Evolutionary conservation across 2,113 vertebrate genomes (phyloP).

Genomic region (Centropristis striata): DNA sequence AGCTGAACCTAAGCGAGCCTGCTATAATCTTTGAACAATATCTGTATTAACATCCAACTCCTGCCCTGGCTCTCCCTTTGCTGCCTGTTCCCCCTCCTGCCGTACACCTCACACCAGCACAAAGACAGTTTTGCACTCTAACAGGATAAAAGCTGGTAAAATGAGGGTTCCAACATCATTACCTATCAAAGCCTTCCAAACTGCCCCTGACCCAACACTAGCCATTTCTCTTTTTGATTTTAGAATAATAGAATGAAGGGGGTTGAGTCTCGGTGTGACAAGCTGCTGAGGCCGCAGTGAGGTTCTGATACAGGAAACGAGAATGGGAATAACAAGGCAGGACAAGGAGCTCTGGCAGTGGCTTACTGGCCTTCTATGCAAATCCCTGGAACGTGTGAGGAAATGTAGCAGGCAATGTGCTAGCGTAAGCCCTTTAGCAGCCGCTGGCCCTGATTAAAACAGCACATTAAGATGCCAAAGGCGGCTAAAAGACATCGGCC

Average conservation of each 20-base stretch:
- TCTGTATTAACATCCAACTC: constrained; percentile 80
- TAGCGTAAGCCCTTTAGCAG: constrained; percentile 68
- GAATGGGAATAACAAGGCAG: constrained; percentile 52
- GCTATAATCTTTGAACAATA: constrained; percentile 82
- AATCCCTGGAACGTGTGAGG: constrained; percentile 58
- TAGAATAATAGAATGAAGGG: constrained; percentile 22
- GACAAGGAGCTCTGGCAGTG: constrained; percentile 41
- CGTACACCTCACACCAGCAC: constrained; percentile 54
- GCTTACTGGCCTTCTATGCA: constrained; percentile 66
- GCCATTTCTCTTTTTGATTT: constrained; percentile 76
- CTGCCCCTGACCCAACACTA: constrained; percentile 58
- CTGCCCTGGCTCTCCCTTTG: constrained; percentile 40
- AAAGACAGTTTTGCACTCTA: constrained; percentile 57
- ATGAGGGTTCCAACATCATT: constrained; percentile 74
- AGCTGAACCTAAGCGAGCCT: constrained; percentile 76
- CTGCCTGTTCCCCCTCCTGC: constrained; percentile 34
- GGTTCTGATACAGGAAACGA: constrained; percentile 51
- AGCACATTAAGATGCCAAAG: constrained; percentile 76
- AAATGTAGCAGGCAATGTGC: constrained; percentile 63
- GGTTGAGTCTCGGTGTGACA: constrained; percentile 46
- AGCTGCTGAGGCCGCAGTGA: constrained; percentile 2
- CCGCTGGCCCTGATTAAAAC: constrained; percentile 76
- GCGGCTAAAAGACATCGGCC: constrained; percentile 54
- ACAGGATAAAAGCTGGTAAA: constrained; percentile 76
- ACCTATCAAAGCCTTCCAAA: constrained; percentile 72